Conservation (phyloP, 2,888 invertebrate genomes). For the Magallana nippona region DNA sequence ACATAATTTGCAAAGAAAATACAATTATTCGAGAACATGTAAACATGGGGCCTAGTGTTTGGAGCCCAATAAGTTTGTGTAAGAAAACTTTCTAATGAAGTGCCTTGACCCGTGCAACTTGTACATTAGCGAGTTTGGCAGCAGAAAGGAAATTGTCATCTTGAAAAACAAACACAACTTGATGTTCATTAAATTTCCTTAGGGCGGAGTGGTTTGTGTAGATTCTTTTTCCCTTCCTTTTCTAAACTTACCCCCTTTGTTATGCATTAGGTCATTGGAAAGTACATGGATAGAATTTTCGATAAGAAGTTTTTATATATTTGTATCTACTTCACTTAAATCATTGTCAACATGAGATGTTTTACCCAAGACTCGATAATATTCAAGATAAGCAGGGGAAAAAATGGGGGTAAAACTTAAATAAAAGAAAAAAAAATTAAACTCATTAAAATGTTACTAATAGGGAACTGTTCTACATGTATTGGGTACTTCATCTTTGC, state of each 20-base stretch:
- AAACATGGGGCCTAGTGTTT: neutral
- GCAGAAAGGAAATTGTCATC: constrained; percentile 18
- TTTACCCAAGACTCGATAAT: neutral
- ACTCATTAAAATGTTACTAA: neutral
- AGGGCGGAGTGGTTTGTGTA: constrained; percentile 21
- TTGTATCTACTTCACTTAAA: neutral
- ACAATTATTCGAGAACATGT: constrained; percentile 23
- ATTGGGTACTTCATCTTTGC: neutral
- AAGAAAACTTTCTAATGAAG: constrained; percentile 31
- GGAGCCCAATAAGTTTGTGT: constrained; percentile 3
- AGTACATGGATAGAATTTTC: neutral
- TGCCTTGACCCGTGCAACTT: constrained; percentile 24
- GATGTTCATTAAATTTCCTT: constrained; percentile 18
- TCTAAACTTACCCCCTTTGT: neutral
- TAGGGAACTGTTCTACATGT: neutral
- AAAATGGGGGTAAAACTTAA: neutral
- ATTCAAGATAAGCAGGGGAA: neutral
- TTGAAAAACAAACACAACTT: constrained; percentile 33
- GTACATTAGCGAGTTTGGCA: constrained; percentile 29
- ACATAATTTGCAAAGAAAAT: constrained; percentile 26
- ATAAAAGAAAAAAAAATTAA: neutral
- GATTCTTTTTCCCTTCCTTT: neutral
- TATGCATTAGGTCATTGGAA: neutral
- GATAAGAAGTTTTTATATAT: constrained; percentile 7
- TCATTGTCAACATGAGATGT: neutral